Conservation (phyloP, 2,888 invertebrate genomes). For the Chesias legatella region DNA sequence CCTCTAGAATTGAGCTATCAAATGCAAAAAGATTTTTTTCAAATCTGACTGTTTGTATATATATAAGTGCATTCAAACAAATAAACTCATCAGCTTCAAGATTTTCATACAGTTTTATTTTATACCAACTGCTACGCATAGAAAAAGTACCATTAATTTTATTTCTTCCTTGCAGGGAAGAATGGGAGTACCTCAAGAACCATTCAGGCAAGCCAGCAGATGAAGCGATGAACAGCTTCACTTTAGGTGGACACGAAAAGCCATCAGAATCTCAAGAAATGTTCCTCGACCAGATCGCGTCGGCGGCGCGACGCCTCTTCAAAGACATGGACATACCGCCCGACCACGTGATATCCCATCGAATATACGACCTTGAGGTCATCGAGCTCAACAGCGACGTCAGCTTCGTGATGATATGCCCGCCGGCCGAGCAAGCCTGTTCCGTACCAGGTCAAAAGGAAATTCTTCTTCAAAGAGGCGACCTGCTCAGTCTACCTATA, state of each 20-base stretch:
- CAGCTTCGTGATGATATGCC: conserved; percentile 94
- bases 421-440: conserved; percentile 95
- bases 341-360: conserved; percentile 86
- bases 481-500: conserved; percentile 93
- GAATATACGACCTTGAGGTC: conserved; percentile 96
- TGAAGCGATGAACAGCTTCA: conserved; percentile 55
- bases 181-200: conserved; percentile 94
- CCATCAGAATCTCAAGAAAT: conserved; percentile 89
- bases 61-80: too few species aligned
- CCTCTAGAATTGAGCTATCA: too few species aligned
- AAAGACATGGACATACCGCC: conserved; percentile 88
- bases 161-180: conserved; percentile 84
- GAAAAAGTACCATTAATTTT: too few species aligned
- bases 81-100: too few species aligned
- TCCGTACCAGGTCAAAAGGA: conserved; percentile 93
- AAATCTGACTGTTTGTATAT: too few species aligned
- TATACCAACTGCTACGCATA: too few species aligned
- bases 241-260: conserved; percentile 55
- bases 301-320: conserved; percentile 87
- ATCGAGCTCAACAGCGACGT: conserved; percentile 95
- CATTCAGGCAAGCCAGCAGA: conserved; percentile 67
- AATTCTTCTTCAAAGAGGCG: conserved; percentile 90
- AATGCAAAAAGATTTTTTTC: too few species aligned
- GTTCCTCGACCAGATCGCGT: conserved; percentile 88
- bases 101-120: too few species aligned